Conservation (phyloP, 1,140 invertebrate genomes). For the Stegodyphus dumicola region DNA sequence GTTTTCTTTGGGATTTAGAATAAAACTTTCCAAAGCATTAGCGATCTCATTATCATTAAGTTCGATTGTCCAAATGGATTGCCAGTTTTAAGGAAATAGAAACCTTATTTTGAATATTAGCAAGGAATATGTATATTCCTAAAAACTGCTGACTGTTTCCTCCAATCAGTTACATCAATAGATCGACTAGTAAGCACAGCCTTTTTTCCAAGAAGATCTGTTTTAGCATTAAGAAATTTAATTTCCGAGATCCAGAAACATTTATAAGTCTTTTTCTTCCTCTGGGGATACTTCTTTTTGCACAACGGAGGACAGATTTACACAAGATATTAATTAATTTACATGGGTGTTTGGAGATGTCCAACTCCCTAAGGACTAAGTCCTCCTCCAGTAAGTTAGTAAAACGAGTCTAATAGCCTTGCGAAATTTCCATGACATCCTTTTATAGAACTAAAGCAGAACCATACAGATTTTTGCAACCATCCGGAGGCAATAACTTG, state of each 20-base stretch:
- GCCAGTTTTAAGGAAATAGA: not conserved
- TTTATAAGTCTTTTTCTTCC: not conserved
- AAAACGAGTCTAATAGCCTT: not conserved
- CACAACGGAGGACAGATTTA: not conserved
- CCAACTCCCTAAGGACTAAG: not conserved
- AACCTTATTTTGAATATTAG: not conserved
- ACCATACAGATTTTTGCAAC: no score
- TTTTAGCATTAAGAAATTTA: not conserved
- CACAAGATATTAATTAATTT: not conserved
- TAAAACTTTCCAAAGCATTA: not conserved
- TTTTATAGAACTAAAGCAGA: not conserved
- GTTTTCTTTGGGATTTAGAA: not conserved
- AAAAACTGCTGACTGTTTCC: not conserved
- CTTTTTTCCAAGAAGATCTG: not conserved
- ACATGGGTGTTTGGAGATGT: not conserved
- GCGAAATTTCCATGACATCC: not conserved
- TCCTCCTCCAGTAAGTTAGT: not conserved
- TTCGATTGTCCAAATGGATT: not conserved
- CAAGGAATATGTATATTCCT: not conserved
- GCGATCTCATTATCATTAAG: not conserved
- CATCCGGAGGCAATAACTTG: no score
- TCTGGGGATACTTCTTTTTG: not conserved
- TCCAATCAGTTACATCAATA: slow-evolving; percentile 3
- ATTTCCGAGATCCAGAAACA: not conserved
- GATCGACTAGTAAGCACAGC: not conserved